These are phyloP conservation scores for Alces alces DNA, from an alignment of 2,113 vertebrate genomes.

Conservation along the genomic window DNA sequence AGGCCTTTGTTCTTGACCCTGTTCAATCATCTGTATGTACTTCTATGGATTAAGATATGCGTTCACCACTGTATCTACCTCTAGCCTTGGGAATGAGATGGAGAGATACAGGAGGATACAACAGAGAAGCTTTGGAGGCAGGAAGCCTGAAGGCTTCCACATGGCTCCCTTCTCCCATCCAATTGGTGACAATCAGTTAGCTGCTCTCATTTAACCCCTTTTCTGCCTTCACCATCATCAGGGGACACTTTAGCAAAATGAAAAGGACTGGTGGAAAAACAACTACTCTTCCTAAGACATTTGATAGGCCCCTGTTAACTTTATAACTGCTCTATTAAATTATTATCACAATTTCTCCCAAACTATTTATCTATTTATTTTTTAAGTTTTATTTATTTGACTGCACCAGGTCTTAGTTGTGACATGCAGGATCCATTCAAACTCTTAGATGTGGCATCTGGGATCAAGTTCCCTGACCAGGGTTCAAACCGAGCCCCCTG, in stretches of 20 bases:
- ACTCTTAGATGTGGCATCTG: not conserved
- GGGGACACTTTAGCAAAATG: not conserved
- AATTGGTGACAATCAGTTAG: not conserved
- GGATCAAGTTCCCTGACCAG: not conserved
- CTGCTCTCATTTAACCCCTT: not conserved
- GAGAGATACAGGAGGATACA: not conserved
- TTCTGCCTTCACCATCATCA: not conserved
- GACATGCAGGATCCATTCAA: not conserved
- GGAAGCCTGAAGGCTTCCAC: not conserved
- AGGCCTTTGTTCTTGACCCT: not conserved
- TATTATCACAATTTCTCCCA: not conserved
- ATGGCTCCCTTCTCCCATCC: not conserved
- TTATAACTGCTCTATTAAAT: not conserved
- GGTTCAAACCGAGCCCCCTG: not conserved
- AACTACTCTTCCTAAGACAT: not conserved
- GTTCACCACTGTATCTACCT: not conserved
- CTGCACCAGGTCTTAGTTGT: not conserved
- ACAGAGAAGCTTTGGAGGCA: not conserved
- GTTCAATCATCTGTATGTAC: not conserved
- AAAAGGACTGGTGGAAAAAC: not conserved
- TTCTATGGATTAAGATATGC: not conserved
- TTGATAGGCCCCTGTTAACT: not conserved
- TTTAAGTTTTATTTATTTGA: not conserved
- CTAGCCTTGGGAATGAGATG: not conserved
- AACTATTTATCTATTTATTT: not conserved